These are phyloP conservation scores for Sphyrna mokarran DNA, from an alignment of 2,113 vertebrate genomes.

Conservation along the genomic window DNA sequence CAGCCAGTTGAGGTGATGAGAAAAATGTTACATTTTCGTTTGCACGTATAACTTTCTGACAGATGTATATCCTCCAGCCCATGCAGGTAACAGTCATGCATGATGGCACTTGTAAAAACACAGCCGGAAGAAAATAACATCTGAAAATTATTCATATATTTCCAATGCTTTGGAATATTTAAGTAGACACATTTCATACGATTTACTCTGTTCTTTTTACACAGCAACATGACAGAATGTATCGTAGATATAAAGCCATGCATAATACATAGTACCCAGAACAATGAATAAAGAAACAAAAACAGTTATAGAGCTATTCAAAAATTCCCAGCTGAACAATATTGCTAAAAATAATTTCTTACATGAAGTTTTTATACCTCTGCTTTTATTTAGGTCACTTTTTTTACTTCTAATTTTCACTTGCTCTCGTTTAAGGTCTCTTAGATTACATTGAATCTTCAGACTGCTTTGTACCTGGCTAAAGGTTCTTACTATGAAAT, in stretches of 20 bases:
- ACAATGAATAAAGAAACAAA: background rate
- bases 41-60: background rate
- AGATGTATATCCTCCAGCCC: background rate
- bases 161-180: background rate
- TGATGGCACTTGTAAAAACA: background rate
- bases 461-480: background rate
- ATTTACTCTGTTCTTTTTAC: background rate
- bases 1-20: background rate
- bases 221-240: background rate
- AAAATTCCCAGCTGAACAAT: background rate
- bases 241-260: background rate
- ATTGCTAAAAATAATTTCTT: background rate
- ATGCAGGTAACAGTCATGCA: background rate
- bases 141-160: background rate
- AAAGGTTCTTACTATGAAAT: background rate
- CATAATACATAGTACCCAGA: background rate
- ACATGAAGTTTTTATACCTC: background rate
- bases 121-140: background rate
- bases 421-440: background rate
- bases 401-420: background rate
- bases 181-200: background rate
- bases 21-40: background rate
- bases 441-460: background rate
- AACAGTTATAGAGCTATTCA: background rate
- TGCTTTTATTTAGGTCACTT: background rate